phyloP scores from a whole-genome alignment of 2,797 vertebrate species.

The Prionace glauca region DNA sequence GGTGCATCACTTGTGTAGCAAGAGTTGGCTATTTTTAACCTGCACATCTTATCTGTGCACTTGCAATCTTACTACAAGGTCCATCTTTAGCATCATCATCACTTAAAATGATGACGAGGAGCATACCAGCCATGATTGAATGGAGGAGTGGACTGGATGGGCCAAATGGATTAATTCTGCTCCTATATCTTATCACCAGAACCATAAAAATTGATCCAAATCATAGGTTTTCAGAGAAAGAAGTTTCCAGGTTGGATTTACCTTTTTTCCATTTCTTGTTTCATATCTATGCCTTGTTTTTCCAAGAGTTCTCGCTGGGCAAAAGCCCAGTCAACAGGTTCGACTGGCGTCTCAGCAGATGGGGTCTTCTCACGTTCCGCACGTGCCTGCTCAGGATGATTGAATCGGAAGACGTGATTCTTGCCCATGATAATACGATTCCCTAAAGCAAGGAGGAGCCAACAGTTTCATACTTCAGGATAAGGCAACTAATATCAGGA shows the following conservation, averaged over 20 bases:
- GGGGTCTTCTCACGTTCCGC: conserved; percentile 96
- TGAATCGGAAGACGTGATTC: conserved; percentile 97
- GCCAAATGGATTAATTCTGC: no score
- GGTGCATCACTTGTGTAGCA: background rate
- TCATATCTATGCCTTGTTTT: conserved; percentile 99
- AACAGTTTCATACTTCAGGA: background rate
- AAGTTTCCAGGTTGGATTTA: conserved; percentile 44
- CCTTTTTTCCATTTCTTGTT: conserved; percentile 99
- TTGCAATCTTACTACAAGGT: background rate
- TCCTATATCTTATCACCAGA: background rate
- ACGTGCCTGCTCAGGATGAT: conserved; percentile 94
- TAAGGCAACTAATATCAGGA: background rate
- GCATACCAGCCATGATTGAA: no score
- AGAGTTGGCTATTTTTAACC: background rate
- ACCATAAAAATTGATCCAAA: background rate
- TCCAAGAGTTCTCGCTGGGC: conserved; percentile 94
- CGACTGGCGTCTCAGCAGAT: conserved; percentile 88
- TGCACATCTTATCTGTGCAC: background rate
- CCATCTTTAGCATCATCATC: background rate
- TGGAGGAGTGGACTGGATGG: no score
- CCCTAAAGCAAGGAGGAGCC: conserved; percentile 56
- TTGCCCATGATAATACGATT: conserved; percentile 99
- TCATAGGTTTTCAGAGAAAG: no score
- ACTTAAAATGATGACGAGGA: no score
- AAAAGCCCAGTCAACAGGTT: conserved; percentile 97